These are phyloP conservation scores for Aurelia sp. DNA, from an alignment of 30 jellyfish, hydroid and myxozoan species.

Conservation along the genomic window DNA sequence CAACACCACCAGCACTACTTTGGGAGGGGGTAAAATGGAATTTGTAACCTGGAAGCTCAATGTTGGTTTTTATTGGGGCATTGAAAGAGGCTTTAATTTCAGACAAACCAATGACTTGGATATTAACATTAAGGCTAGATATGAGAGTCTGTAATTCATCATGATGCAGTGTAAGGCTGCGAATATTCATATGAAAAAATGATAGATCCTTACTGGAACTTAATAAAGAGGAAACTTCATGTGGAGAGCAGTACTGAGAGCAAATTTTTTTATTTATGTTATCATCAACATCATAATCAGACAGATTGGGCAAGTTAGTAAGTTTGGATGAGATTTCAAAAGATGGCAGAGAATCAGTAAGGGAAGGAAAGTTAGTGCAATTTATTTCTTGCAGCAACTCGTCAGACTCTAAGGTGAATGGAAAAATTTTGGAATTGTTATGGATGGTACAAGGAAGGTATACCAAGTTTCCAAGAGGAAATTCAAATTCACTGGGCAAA, in stretches of 20 bases:
- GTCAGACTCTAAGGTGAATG: constrained; percentile 54
- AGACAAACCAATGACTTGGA: constrained; percentile 21
- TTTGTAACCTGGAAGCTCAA: constrained; percentile 28
- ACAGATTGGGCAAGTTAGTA: constrained; percentile 45
- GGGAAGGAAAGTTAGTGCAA: constrained; percentile 16
- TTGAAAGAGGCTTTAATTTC: constrained; percentile 8
- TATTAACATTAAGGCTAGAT: neutral
- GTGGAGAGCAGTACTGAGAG: too few relatives aligned
- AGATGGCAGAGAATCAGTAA: too few relatives aligned
- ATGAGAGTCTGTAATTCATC: constrained; percentile 24
- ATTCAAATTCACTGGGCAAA: neutral
- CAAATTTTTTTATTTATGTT: neutral
- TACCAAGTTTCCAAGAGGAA: constrained; percentile 1
- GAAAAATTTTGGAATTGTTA: constrained; percentile 9
- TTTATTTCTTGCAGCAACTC: constrained; percentile 10
- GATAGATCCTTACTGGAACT: neutral
- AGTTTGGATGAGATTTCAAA: constrained; percentile 32
- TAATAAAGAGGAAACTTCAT: too few relatives aligned
- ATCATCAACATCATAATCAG: constrained; percentile 41
- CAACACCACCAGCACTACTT: constrained; percentile 58
- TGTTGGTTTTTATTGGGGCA: constrained; percentile 4
- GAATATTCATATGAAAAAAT: constrained; percentile 23
- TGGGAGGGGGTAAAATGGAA: constrained; percentile 8
- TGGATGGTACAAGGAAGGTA: constrained; percentile 22
- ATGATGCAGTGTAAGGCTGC: constrained; percentile 27